Percentiles rank a stretch among this genome's conserved stretches.
phyloP scores from a whole-genome alignment of 2,888 invertebrate genomes.

The Zonitis immaculata region DNA sequence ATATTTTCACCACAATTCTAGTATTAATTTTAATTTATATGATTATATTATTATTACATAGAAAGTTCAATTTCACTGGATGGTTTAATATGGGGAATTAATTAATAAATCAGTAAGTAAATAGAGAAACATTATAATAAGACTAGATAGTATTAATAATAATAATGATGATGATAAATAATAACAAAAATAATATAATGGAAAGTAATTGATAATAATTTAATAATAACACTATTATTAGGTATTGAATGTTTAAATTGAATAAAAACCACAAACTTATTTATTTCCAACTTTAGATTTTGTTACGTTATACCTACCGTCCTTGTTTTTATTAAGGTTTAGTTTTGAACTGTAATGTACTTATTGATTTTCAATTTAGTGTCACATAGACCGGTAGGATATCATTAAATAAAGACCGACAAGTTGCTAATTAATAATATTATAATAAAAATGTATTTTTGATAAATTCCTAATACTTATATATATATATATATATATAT shows the following conservation, averaged over 20 bases:
- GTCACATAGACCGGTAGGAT: neutral
- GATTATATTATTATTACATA: constrained; percentile 42
- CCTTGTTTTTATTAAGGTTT: constrained; percentile 8
- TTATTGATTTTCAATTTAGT: constrained; percentile 28
- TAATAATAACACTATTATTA: too few species aligned
- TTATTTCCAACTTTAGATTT: constrained; percentile 13
- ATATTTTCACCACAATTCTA: constrained; percentile 43
- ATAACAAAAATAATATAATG: too few species aligned
- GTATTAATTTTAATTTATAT: constrained; percentile 42
- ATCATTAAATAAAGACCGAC: too few species aligned
- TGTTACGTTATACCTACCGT: constrained; percentile 15
- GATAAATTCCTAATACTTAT: too few species aligned
- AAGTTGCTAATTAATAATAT: too few species aligned
- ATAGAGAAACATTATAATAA: too few species aligned
- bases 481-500: too few species aligned
- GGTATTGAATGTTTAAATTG: too few species aligned
- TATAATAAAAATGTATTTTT: too few species aligned
- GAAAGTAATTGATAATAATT: too few species aligned
- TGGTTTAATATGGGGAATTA: constrained; percentile 28
- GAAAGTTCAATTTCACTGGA: constrained; percentile 42
- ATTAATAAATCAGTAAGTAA: constrained; percentile 18
- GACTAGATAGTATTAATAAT: too few species aligned
- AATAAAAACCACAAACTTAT: constrained; percentile 1
- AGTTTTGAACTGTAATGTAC: constrained; percentile 22
- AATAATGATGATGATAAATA: neutral